Evolutionary conservation across 2,888 invertebrate species (phyloP), one percentile per base, ranked within the genome.

Genomic region (Acleris emargana): DNA sequence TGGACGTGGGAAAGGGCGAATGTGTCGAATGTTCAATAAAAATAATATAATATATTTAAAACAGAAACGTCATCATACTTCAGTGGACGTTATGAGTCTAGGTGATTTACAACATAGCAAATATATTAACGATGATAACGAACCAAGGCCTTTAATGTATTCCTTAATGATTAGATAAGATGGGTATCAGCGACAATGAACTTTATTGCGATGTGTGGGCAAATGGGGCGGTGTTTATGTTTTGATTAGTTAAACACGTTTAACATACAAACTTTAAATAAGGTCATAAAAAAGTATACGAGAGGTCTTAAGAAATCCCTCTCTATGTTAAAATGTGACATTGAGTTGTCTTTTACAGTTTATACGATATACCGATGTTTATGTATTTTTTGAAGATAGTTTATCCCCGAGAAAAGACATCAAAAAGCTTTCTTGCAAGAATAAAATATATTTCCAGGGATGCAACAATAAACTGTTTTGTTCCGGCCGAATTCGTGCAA

Each of bases 151-250:
- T 66, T 32, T 60, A 63, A 66, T 51, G 57, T 66, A 66, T 59
- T 54, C 64, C 49, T 43, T 58, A 59, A 58, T 47, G 64, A 64
- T 64, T 60, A 66, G 64, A 64, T 64, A 64, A 64, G 64, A 60
- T 60, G 54, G 55, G 55, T 55, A 60, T 60, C 59, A 45, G 43
- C 60, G 64, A 60, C 64, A 66, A 66, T 66, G 64, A 66, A 66
- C 64, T 66, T 49, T 66, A 60, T 66, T 57, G 60, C 49, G 60
- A 28, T 66, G 60, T 45, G 60, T 66, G 55, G 59, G 54, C 50
- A 55, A 58, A 60, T 47, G 55, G 43, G 64, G 42, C 47, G 42
- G 22, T 60, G 64, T 64, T 60, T 66, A 54, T 64, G 43, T 60
- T 64, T 60, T 60, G 59, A 55, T 66, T n/a, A 6, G 45, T 17